Conservation (phyloP, 2,797 vertebrate genomes). For the Sebastiscus albofasciatus region DNA sequence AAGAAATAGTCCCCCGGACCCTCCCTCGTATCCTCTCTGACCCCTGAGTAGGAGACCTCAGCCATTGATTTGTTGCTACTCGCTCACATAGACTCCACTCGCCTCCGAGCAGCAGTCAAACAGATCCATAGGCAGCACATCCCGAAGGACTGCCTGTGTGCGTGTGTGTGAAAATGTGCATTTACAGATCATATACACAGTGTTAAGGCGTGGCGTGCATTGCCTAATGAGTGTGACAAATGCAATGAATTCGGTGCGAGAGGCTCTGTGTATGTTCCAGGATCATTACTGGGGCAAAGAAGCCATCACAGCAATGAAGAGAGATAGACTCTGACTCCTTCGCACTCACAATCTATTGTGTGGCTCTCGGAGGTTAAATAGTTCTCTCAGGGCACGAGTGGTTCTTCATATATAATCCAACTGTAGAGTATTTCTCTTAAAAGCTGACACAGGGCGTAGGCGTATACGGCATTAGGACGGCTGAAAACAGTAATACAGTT, state of each 20-base stretch:
- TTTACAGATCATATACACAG: slow-evolving; percentile 20
- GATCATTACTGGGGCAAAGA: slow-evolving; percentile 43
- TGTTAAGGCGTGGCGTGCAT: neutral
- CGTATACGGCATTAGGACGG: neutral
- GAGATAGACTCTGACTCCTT: slow-evolving; percentile 40
- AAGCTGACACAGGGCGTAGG: slow-evolving; percentile 20
- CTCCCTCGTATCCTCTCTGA: slow-evolving; percentile 69
- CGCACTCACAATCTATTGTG: slow-evolving; percentile 20
- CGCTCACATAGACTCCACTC: slow-evolving; percentile 62
- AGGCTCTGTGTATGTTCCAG: slow-evolving; percentile 16
- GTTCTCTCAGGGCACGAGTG: slow-evolving; percentile 42
- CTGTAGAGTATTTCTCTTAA: slow-evolving; percentile 30
- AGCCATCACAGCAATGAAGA: slow-evolving; percentile 38
- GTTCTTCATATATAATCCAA: slow-evolving; percentile 38
- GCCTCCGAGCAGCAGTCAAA: slow-evolving; percentile 60
- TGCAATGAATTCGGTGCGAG: slow-evolving; percentile 35
- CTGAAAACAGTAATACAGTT: slow-evolving; percentile 10
- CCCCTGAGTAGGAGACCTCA: slow-evolving; percentile 68
- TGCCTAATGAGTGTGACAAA: slow-evolving; percentile 54
- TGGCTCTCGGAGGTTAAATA: slow-evolving; percentile 30
- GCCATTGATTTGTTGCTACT: slow-evolving; percentile 79
- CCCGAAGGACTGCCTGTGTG: slow-evolving; percentile 42
- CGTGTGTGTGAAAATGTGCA: slow-evolving; percentile 15
- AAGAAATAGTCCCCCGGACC: slow-evolving; percentile 62
- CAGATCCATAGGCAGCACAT: slow-evolving; percentile 68